Conservation (phyloP, 64 coral and sea anemone species). For the Stylophora pistillata region DNA sequence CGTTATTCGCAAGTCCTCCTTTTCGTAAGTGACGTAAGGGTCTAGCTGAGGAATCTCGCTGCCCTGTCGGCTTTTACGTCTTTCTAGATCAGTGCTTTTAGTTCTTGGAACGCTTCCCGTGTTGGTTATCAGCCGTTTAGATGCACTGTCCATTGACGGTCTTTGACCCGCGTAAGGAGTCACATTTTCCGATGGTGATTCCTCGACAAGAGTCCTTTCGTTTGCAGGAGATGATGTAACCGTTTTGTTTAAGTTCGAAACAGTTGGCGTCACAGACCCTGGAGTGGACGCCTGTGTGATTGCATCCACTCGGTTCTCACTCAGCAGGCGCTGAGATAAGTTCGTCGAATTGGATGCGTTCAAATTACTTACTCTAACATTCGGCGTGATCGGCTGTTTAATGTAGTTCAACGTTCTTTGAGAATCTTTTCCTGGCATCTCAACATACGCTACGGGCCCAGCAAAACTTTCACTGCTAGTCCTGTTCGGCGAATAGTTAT, state of each 20-base stretch:
- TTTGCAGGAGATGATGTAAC: constrained; percentile 35
- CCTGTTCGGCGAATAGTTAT: not conserved
- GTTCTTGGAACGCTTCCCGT: constrained; percentile 3
- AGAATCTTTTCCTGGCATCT: not conserved
- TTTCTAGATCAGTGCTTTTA: constrained; percentile 10
- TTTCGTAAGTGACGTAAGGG: constrained; percentile 65
- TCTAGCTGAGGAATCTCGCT: constrained; percentile 57
- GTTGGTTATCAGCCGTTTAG: constrained; percentile 13
- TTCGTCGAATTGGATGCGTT: not conserved
- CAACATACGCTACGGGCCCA: not conserved
- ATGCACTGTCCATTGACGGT: constrained; percentile 9
- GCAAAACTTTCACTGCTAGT: not conserved
- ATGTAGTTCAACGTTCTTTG: not conserved
- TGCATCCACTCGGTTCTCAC: not conserved
- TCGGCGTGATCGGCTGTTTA: not conserved
- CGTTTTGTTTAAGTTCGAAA: constrained; percentile 51
- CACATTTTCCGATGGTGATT: constrained; percentile 19
- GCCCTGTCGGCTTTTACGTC: constrained; percentile 7
- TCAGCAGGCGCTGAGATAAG: not conserved
- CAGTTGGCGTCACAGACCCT: not conserved
- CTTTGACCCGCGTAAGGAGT: constrained; percentile 40
- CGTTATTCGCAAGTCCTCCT: constrained; percentile 65
- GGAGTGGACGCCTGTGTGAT: not conserved
- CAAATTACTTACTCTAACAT: not conserved
- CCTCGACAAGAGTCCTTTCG: constrained; percentile 53